Evolutionary conservation across 2,888 invertebrate species (phyloP), one percentile per base, ranked within the genome.

Genomic region (Thymelicus lineola): DNA sequence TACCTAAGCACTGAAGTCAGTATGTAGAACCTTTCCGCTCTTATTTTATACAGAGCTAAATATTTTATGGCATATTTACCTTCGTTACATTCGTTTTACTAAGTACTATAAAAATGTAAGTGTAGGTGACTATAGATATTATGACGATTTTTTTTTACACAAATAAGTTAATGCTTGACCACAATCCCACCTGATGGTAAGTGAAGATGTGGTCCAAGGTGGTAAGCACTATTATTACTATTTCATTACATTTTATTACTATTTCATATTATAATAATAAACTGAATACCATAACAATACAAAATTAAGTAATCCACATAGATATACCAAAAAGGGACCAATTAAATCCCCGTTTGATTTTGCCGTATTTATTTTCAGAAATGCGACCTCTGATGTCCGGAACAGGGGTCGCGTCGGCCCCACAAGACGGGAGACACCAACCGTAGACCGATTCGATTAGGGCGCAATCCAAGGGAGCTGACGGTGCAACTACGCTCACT

Each of bases 371-470:
- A 92, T 93, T 90, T 91, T 90, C 88, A 86, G 86, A 85, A 83
- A 83, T 79, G 78, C 86, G 86, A 87, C 87, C 88, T 91, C 89
- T 86, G 87, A 86, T 87, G 90, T 90, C 87, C 88, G 83, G 82
- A 75, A 77, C 86, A 88, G 88, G 91, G 90, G 90, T 86, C 78
- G 91, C 90, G 90, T 86, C 78, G 79, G 81, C 83, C 88, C 88
- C 87, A 87, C 84, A 88, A 89, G 89, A 88, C 85, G 82, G 82
- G 83, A 87, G 86, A 86, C 89, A 88, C 92, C 89, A 91, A 87
- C 88, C 92, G 91, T 91, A 80, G 83, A 86, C 86, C 87, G 80
- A 93, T 93, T 93, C 90, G 91, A 93, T 93, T 93, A 93, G 93
- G 93, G 92, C 90, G 91, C 91, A 90, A 82, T 82, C 81, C 86